These are phyloP conservation scores for Glaucopsyche alexis DNA, from an alignment of 2,888 invertebrate genomes.

Conservation along the genomic window DNA sequence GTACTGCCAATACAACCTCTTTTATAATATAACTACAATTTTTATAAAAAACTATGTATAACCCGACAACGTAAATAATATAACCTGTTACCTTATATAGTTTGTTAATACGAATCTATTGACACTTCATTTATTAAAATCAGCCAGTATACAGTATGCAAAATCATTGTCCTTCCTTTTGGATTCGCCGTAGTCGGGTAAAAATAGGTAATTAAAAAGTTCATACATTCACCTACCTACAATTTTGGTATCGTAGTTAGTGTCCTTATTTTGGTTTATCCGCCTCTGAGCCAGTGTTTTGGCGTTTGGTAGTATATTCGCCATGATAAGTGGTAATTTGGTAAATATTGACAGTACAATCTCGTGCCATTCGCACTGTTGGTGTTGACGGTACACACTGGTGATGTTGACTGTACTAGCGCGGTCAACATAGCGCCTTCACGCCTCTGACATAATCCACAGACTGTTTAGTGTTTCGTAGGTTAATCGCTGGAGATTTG, in stretches of 20 bases:
- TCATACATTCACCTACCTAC: neutral
- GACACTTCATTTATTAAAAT: no score
- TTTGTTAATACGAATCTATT: no score
- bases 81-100: no score
- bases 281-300: neutral
- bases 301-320: neutral
- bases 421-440: slow-evolving; percentile 5
- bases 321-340: neutral
- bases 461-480: neutral
- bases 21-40: no score
- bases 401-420: neutral
- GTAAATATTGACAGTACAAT: neutral
- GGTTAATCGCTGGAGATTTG: neutral
- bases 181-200: no score
- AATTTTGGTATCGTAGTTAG: neutral
- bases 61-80: no score
- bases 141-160: neutral
- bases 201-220: no score
- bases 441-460: slow-evolving; percentile 9
- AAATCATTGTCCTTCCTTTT: no score
- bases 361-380: neutral
- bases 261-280: neutral
- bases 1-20: no score
- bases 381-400: neutral
- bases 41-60: no score